Evolutionary conservation across 1,140 invertebrate species (phyloP), one percentile per base, ranked within the genome.

Genomic region (Diuraphis noxia): DNA sequence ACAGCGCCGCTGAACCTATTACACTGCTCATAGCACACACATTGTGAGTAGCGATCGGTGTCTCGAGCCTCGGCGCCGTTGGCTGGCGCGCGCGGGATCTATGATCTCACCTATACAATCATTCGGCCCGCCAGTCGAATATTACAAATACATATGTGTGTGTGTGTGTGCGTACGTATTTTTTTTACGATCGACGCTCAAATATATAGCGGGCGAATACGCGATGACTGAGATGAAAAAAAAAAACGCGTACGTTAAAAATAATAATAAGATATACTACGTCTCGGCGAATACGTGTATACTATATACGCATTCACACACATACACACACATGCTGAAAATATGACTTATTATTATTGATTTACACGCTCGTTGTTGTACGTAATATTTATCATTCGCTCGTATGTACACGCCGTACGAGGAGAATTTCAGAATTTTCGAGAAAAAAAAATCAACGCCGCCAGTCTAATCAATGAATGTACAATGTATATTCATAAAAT

Each of bases 1-100:
- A 56, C 85, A 36, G 85, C 85, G 36, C 85, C 85, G 49, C 85
- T 56, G 85, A 56, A 87, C 85, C 85, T 56, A 87, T 56, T 56
- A 87, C 85, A 87, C 85, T 52, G 49, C 85, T 56, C 49, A 52
- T 87, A 87, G 49, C 49, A 87, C 34, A 56, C 85, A 21, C 85
- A 56, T 87, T 56, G 85, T 36, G 82, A 85, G 82, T 34, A 43
- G 82, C 41, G 41, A 34, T 85, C 41, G 41, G 82, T n/a, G 40
- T 85, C 10, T 43, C 38, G 36, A 9, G 81, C 77, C 77, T 79
- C 77, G 43, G 82, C 82, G 82, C 82, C 82, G 82, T 85, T 21
- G 82, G 81, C 81, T 82, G 40, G 36, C 82, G 82, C 82, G 36
- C 41, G 82, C 82, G 82, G 36, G 81, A 82, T 82, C 81, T 82